Evolutionary conservation across 2,888 invertebrate species (phyloP), one percentile per base, ranked within the genome.

Genomic region (Aphodius granarius): DNA sequence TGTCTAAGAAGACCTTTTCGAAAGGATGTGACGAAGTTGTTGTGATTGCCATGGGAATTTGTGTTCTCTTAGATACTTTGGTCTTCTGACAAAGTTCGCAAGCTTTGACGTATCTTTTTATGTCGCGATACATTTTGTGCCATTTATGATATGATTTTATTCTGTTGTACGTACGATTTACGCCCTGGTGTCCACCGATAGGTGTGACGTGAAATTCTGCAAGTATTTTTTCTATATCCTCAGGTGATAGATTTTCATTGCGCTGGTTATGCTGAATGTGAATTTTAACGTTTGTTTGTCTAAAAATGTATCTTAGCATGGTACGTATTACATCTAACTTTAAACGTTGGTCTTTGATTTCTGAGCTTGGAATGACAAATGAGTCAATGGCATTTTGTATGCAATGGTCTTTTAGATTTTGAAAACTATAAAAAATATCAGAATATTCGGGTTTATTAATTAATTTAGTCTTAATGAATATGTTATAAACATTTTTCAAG

Each of bases 31-130:
- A 73, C 0, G 80, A 76, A 0, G 83, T 83, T n/a, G 83, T 80
- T 6, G 82, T 84, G 16, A 83, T 82, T 78, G 82, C 80, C 81
- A 85, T 81, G 0, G 85, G 84, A 16, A 78, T 72, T 78, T 80
- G 83, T 83, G 73, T 79, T 81, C 73, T 71, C 73, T 76, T 83
- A 9, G 81, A 77, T 80, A 82, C 5, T 78, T 79, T 62, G 76
- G 62, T 76, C 66, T 68, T n/a, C 80, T 18, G 66, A 66, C 20
- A 66, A n/a, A 19, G 64, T 18, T 64, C 70, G 23, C 77, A 79
- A 16, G 68, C 74, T 66, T 74, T 74, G n/a, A 78, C 68, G 23
- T 74, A 76, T 62, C 77, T 75, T 65, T 68, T 65, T 20, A 78
- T 76, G 21, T 78, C 77, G 15, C 18, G 23, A 20, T 73, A 75